phyloP scores from a whole-genome alignment of 1,140 invertebrate genomes.

The Galleria mellonella region DNA sequence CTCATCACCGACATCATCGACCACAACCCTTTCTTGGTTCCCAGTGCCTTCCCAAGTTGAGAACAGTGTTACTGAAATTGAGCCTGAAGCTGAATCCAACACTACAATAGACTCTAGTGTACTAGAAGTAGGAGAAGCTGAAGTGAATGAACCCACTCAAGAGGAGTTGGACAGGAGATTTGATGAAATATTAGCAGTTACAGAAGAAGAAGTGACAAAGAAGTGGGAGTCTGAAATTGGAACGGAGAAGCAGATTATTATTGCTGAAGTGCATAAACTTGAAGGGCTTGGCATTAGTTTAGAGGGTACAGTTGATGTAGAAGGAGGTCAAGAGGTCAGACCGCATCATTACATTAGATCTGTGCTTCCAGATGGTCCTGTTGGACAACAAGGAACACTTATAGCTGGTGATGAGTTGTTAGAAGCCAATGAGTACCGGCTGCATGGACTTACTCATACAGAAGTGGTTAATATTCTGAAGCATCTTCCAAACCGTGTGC shows the following conservation, averaged over 20 bases:
- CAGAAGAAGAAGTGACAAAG: conserved; percentile 74
- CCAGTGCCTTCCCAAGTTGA: conserved; percentile 77
- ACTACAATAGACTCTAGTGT: conserved; percentile 79
- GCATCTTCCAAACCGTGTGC: conserved; percentile 88
- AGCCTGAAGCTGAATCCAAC: conserved; percentile 79
- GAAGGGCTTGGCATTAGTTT: conserved; percentile 93
- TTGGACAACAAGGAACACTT: conserved; percentile 86
- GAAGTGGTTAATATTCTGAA: conserved; percentile 93
- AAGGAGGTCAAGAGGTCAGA: conserved; percentile 87
- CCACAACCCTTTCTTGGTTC: conserved; percentile 84
- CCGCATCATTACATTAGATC: conserved; percentile 91
- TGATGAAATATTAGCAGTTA: conserved; percentile 73
- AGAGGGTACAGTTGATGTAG: conserved; percentile 93
- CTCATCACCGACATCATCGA: conserved; percentile 81
- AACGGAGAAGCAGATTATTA: conserved; percentile 81
- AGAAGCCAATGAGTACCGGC: conserved; percentile 91
- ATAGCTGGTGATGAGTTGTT: conserved; percentile 92
- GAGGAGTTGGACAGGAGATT: conserved; percentile 75
- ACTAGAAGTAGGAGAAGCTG: conserved; percentile 63
- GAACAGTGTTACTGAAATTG: conserved; percentile 76
- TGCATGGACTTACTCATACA: conserved; percentile 90
- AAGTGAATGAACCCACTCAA: conserved; percentile 70
- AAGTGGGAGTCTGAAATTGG: conserved; percentile 85
- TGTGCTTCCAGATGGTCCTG: conserved; percentile 90
- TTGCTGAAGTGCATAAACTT: conserved; percentile 89